A percentile compares a stretch with the other conserved stretches of the same genome.
phyloP scores from a whole-genome alignment of 2,888 invertebrate species.

The Eurytoma adleriae region DNA sequence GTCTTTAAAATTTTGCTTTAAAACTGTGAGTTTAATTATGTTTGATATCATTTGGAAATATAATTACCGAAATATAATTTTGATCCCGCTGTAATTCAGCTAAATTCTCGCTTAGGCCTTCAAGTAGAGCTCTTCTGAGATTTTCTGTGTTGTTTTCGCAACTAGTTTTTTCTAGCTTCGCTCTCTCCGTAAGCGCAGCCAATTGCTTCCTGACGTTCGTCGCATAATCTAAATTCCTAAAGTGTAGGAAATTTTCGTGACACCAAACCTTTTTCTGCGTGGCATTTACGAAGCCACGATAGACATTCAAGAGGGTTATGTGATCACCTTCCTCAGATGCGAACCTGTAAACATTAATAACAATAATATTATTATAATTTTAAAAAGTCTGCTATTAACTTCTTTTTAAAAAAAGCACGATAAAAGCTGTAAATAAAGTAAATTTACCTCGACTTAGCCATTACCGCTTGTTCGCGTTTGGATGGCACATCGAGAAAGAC shows the following conservation, averaged over 20 bases:
- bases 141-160: conserved; percentile 70
- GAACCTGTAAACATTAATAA: conserved; percentile 80
- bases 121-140: conserved; percentile 85
- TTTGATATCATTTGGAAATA: not conserved
- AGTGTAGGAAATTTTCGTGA: conserved; percentile 90
- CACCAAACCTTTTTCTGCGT: conserved; percentile 90
- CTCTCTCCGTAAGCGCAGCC: conserved; percentile 74
- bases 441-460: conserved; percentile 79
- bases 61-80: conserved; percentile 81
- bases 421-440: not conserved
- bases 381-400: not conserved
- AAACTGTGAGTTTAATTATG: no score
- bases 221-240: conserved; percentile 89
- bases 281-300: conserved; percentile 85
- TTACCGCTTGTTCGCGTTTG: conserved; percentile 86
- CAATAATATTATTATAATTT: not conserved
- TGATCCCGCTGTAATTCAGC: conserved; percentile 88
- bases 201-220: conserved; percentile 89
- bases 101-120: conserved; percentile 90
- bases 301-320: conserved; percentile 93
- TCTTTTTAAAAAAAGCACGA: no score
- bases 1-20: conserved; percentile 2
- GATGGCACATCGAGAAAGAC: conserved; percentile 86
- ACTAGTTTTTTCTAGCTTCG: conserved; percentile 71
- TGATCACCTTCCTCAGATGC: conserved; percentile 93